These are phyloP conservation scores for Callopanchax toddi DNA, from an alignment of 2,113 vertebrate species.

Conservation along the genomic window DNA sequence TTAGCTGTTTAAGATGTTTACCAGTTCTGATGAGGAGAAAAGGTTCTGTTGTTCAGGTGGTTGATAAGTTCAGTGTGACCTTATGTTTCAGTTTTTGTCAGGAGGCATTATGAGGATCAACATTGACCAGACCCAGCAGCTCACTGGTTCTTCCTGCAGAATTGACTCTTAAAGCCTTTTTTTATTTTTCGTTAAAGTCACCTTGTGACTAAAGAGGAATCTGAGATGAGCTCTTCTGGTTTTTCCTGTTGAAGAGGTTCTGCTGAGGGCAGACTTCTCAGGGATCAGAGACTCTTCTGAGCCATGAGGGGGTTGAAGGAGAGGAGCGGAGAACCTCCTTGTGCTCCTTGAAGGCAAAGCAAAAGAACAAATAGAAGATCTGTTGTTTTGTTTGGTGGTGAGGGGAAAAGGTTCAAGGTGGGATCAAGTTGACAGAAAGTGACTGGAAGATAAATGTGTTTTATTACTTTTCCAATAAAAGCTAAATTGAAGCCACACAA, in stretches of 20 bases:
- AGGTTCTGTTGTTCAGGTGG: too few relatives aligned
- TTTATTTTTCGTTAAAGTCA: too few relatives aligned
- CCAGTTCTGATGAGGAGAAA: too few relatives aligned
- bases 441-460: neutral
- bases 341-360: neutral
- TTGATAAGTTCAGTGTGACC: too few relatives aligned
- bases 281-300: neutral
- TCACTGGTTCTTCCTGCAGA: too few relatives aligned
- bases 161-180: too few relatives aligned
- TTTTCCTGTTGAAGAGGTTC: too few relatives aligned
- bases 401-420: neutral
- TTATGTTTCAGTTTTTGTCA: too few relatives aligned
- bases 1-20: too few relatives aligned
- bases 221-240: neutral
- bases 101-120: too few relatives aligned
- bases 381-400: neutral
- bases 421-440: neutral
- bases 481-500: neutral
- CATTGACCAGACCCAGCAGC: too few relatives aligned
- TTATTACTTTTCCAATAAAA: neutral
- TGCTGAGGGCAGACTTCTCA: neutral
- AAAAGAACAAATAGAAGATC: constrained; percentile 3
- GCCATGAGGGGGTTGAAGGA: neutral
- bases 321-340: neutral
- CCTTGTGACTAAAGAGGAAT: too few relatives aligned